Percentiles rank a stretch among this genome's conserved stretches.
These are phyloP conservation scores for Vicugna pacos DNA, from an alignment of 2,113 vertebrate genomes.

Conservation along the genomic window DNA sequence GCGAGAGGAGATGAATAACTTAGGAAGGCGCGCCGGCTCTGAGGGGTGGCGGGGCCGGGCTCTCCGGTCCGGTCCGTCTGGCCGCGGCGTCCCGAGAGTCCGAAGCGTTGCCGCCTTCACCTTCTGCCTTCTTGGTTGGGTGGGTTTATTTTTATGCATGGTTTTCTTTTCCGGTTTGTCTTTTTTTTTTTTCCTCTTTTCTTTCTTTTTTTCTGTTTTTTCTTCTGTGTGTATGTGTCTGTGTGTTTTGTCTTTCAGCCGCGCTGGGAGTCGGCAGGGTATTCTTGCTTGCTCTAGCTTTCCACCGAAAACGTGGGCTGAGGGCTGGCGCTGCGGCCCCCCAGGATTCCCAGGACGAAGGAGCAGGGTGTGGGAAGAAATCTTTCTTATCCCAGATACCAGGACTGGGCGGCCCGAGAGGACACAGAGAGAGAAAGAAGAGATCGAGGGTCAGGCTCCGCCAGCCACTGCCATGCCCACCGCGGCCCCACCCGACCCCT, in stretches of 20 bases:
- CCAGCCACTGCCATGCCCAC: rapidly evolving
- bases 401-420: slow-evolving; percentile 89
- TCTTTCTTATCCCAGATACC: slow-evolving; percentile 96
- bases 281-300: slow-evolving; percentile 60
- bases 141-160: slow-evolving; percentile 44
- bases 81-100: not conserved
- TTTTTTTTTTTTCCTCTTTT: slow-evolving; percentile 22
- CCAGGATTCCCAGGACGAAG: slow-evolving; percentile 82
- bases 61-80: not conserved
- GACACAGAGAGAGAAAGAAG: not conserved
- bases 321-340: slow-evolving; percentile 77
- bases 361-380: slow-evolving; percentile 79
- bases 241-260: slow-evolving; percentile 56
- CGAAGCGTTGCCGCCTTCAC: slow-evolving; percentile 1
- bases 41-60: not conserved
- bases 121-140: slow-evolving; percentile 44
- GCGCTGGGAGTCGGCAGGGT: slow-evolving; percentile 54
- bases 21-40: slow-evolving; percentile 38
- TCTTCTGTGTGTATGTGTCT: slow-evolving; percentile 71
- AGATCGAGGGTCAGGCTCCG: not conserved
- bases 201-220: slow-evolving; percentile 48
- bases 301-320: slow-evolving; percentile 81
- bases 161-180: slow-evolving; percentile 69
- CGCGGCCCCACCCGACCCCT: rapidly evolving
- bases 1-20: slow-evolving; percentile 66